Base-by-base conservation (phyloP, 2,113 vertebrate species). In the Pomatostomus ruficeps region DNA sequence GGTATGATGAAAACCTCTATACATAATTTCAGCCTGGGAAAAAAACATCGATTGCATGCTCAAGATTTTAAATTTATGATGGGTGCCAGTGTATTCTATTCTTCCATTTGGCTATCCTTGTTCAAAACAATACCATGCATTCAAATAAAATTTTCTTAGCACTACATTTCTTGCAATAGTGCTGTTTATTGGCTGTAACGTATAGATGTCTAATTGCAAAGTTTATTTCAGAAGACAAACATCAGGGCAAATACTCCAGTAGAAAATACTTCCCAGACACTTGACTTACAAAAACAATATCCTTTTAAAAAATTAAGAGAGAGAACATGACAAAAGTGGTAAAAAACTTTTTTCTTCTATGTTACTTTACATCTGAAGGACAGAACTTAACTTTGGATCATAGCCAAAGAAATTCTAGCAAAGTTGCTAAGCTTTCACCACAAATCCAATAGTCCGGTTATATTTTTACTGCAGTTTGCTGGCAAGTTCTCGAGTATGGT, bases 381-480 rank as follows among this genome's bases (percentile, higher is more conserved):
- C 2, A 77, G 8, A 91, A 35, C 58, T 76, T 73, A 59, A 62
- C 19, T 84, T 58, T 66, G 67, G 51, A 74, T 78, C 43, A 57
- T 2, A 85, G 63, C 88, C 83, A 68, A 88, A 88, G 93, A 55
- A 62, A 33, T 91, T 88, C 38, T 33, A 67, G 52, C 18, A 87
- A 73, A 74, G 68, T 77, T 90, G 72, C 18, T 94, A 95, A 89
- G 77, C 14, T 95, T 92, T 74, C 77, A 83, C 66, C 58, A 88
- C 55, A 91, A 82, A 96, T 38, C 31, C 40, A 75, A 36, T 33
- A 74, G 78, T 92, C 84, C 85, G 93, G 82, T 83, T 93, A 71
- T 51, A 96, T 89, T 88, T 96, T 93, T 79, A 67, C 79, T 52
- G 63, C 36, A 89, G 45, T 52, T 68, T 66, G 58, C 57, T 91